A percentile compares a stretch with the other conserved stretches of the same genome.
These are phyloP conservation scores for Leucoptera coffeella DNA, from an alignment of 2,888 invertebrate genomes.

Conservation along the genomic window DNA sequence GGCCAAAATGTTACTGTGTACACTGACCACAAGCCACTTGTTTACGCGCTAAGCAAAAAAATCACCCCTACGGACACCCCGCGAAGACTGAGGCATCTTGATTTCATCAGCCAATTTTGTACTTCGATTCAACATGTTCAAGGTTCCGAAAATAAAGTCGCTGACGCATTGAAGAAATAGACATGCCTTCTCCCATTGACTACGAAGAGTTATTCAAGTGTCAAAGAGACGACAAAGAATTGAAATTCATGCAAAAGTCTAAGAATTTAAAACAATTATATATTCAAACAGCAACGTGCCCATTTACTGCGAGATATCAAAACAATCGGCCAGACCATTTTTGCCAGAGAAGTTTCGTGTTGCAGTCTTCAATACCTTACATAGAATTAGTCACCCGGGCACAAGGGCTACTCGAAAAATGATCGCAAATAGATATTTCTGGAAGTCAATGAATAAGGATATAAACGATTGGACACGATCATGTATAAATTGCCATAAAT, in stretches of 20 bases:
- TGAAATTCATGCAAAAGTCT: too few species aligned
- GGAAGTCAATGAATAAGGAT: slow-evolving; percentile 1
- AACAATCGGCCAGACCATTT: background rate
- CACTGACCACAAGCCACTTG: slow-evolving; percentile 3
- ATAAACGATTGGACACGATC: background rate
- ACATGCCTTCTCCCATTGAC: too few species aligned
- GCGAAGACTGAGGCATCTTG: too few species aligned
- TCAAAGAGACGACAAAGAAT: background rate
- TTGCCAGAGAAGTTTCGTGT: background rate
- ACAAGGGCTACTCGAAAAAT: slow-evolving; percentile 1
- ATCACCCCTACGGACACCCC: slow-evolving; percentile 3
- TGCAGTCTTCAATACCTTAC: slow-evolving; percentile 1
- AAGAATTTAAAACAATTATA: too few species aligned
- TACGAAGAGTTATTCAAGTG: background rate
- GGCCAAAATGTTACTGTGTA: slow-evolving; percentile 5
- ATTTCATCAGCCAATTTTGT: slow-evolving; percentile 9
- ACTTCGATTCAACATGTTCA: slow-evolving; percentile 6
- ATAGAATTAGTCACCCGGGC: slow-evolving; percentile 2
- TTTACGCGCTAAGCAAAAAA: background rate
- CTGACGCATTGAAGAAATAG: slow-evolving; percentile 8
- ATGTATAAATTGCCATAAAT: too few species aligned
- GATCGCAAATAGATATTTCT: slow-evolving; percentile 1
- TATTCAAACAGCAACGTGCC: too few species aligned
- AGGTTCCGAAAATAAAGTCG: slow-evolving; percentile 7
- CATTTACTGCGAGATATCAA: slow-evolving; percentile 1